Evolutionary conservation across 2,113 vertebrate genomes (phyloP).

Genomic region (Opisthocomus hoazin): DNA sequence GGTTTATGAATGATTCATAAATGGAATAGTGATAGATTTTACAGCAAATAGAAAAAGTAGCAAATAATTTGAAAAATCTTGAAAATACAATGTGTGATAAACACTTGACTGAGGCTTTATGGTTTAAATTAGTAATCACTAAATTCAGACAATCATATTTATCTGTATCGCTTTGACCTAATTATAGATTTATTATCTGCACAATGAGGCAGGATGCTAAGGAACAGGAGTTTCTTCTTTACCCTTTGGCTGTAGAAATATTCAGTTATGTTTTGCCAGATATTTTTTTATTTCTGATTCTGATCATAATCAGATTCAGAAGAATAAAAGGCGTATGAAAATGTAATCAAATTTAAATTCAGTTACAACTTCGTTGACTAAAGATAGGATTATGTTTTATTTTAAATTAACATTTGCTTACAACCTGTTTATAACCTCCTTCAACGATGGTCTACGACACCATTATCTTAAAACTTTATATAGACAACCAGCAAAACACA

Average conservation of each 20-base stretch:
- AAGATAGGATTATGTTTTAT: background rate
- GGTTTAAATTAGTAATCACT: background rate
- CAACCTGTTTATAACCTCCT: background rate
- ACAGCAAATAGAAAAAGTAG: background rate
- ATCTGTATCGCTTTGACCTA: background rate
- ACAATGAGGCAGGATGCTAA: background rate
- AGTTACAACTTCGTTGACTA: background rate
- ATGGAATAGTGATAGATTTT: background rate
- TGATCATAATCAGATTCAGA: background rate
- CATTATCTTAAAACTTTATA: background rate
- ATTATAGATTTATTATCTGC: background rate
- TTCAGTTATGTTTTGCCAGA: background rate
- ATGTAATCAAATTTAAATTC: background rate
- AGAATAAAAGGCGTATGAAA: background rate
- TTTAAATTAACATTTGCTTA: background rate
- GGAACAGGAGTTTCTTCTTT: background rate
- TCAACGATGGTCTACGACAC: background rate
- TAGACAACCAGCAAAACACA: background rate
- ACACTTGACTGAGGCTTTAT: background rate
- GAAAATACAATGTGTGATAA: background rate
- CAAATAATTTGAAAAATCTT: background rate
- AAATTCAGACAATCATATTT: background rate
- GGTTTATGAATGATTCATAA: conserved; percentile 26
- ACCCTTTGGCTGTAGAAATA: background rate
- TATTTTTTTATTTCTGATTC: background rate